Evolutionary conservation across 2,888 invertebrate genomes (phyloP), one percentile per base, ranked within the genome.

Genomic region (Latheticus oryzae): DNA sequence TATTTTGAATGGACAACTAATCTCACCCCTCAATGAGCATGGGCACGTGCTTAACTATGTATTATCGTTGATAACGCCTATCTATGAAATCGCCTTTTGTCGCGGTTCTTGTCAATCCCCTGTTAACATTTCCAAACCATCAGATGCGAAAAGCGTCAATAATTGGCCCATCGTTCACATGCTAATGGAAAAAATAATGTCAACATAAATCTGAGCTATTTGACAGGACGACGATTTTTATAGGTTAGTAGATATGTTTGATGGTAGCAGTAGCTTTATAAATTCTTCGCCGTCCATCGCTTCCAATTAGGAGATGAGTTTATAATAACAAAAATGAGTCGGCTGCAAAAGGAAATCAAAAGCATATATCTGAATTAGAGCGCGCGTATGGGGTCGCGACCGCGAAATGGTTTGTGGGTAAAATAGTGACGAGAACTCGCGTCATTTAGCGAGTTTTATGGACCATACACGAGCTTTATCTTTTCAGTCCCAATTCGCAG

Each of bases 361-460:
- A 71, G 69, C 77, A 75, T 78, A 75, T 73, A 76, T 78, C 76
- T 73, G 73, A 71, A 74, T 78, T 78, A 77, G 71, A 59, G 62
- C 57, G 67, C 69, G 66, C 69, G 71, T 73, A 74, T 75, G 73
- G 69, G 72, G 73, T 63, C 60, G 66, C 70, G 70, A 74, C 76
- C 76, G 70, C 76, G 74, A 67, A 75, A 73, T 70, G 72, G 71
- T 72, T 70, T 73, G 71, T 62, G 69, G 73, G 69, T 74, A 64
- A 76, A 76, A 76, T 76, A 76, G 75, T 75, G 76, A 77, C 76
- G 75, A 76, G 74, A 74, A 69, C 73, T 74, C 72, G 66, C 73
- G 75, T 76, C 73, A 73, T 76, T 74, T 73, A 73, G 68, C 65
- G 70, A 73, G 69, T 74, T 76, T 76, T 75, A 76, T 76, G 74